Percentiles rank a stretch among this genome's conserved stretches.
Conservation (phyloP, 2,113 vertebrate genomes). For the Centropus bengalensis region DNA sequence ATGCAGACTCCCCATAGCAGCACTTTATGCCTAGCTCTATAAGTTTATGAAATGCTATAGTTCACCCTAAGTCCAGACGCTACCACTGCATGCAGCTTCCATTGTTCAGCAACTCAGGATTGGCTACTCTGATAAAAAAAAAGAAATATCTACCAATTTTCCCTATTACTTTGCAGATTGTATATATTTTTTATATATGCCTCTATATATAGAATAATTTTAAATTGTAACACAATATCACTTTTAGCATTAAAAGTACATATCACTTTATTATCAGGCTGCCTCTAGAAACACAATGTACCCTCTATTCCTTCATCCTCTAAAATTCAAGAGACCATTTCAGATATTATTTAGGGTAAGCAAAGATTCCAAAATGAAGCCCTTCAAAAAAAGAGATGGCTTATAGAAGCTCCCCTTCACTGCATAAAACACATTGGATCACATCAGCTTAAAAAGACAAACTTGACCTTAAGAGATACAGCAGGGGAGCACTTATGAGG, state of each 20-base stretch:
- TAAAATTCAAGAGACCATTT: not conserved
- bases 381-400: not conserved
- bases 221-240: not conserved
- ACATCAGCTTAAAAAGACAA: not conserved
- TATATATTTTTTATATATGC: not conserved
- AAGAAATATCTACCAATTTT: not conserved
- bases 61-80: not conserved
- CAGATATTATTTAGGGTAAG: not conserved
- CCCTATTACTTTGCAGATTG: not conserved
- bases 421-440: not conserved
- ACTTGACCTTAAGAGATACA: not conserved
- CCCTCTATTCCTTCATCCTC: not conserved
- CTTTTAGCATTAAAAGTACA: not conserved
- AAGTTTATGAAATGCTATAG: constrained; percentile 36
- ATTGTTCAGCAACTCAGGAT: constrained; percentile 60
- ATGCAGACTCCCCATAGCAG: constrained; percentile 30
- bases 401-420: not conserved
- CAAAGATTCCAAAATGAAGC: not conserved
- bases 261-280: not conserved
- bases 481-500: not conserved
- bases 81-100: not conserved
- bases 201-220: not conserved
- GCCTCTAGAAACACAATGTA: not conserved
- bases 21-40: constrained; percentile 31
- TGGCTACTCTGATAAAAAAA: constrained; percentile 28